Conservation (phyloP, 2,797 vertebrate species). For the Tachyglossus aculeatus region DNA sequence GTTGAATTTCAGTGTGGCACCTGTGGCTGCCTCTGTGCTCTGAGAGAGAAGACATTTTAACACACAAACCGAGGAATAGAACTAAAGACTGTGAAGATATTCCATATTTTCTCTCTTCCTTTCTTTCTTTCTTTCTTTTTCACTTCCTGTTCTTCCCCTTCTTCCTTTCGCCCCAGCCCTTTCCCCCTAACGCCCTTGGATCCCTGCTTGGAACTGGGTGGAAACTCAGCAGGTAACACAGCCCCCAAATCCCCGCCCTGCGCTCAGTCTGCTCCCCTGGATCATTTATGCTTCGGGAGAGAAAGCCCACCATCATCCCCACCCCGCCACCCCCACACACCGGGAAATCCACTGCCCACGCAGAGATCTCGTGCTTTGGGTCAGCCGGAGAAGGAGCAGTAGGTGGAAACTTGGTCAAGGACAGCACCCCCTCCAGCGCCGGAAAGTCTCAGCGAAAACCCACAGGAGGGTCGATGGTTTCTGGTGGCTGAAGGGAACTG, state of each 20-base stretch:
- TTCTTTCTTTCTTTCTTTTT: slow-evolving; percentile 2
- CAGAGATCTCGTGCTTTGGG: not conserved
- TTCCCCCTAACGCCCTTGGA: slow-evolving; percentile 4
- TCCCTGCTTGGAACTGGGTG: slow-evolving; percentile 15
- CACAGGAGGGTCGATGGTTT: not conserved
- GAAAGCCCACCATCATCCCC: not conserved
- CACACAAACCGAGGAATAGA: slow-evolving; percentile 12
- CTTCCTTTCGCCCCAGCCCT: slow-evolving; percentile 14
- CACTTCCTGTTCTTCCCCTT: slow-evolving; percentile 26
- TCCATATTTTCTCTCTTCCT: slow-evolving; percentile 5
- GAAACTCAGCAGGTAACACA: slow-evolving; percentile 9
- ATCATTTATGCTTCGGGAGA: not conserved
- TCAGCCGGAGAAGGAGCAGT: not conserved
- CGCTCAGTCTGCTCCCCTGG: not conserved
- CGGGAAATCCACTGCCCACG: not conserved
- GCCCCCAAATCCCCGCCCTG: slow-evolving; percentile 5
- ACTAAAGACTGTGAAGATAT: slow-evolving; percentile 22
- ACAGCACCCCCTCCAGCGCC: not conserved
- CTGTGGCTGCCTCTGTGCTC: slow-evolving; percentile 8
- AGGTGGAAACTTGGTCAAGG: not conserved
- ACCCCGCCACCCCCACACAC: not conserved
- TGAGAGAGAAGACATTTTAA: not conserved
- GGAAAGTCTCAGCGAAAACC: not conserved
- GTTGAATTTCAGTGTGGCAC: slow-evolving; percentile 25
- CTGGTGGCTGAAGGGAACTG: not conserved